These are phyloP conservation scores for Baccha elongata DNA, from an alignment of 2,888 invertebrate genomes.

Conservation along the genomic window DNA sequence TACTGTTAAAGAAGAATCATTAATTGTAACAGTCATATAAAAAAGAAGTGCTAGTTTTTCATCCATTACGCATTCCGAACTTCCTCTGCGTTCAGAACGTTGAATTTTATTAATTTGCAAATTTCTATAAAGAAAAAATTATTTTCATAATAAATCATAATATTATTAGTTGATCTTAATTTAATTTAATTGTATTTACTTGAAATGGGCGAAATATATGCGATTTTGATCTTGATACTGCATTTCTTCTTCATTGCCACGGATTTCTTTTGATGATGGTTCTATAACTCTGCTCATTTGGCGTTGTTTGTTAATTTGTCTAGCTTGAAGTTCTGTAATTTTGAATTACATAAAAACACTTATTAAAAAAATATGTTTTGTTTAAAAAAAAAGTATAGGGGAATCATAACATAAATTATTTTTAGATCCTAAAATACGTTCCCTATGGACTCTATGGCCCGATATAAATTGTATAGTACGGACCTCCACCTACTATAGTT, in stretches of 20 bases:
- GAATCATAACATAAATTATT: too few relatives aligned
- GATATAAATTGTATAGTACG: too few relatives aligned
- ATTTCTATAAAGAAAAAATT: slow-evolving; percentile 84
- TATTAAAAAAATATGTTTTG: too few relatives aligned
- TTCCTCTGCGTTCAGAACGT: slow-evolving; percentile 97
- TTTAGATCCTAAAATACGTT: too few relatives aligned
- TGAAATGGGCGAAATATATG: slow-evolving; percentile 94
- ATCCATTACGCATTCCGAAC: slow-evolving; percentile 96
- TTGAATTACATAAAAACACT: too few relatives aligned
- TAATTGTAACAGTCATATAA: slow-evolving; percentile 88
- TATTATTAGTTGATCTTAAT: too few relatives aligned
- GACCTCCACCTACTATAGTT: too few relatives aligned
- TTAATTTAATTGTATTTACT: slow-evolving; percentile 82
- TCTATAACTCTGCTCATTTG: slow-evolving; percentile 64
- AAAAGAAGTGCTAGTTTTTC: slow-evolving; percentile 97
- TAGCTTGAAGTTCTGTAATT: neutral
- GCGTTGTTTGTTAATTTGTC: neutral
- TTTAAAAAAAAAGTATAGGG: too few relatives aligned
- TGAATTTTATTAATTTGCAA: slow-evolving; percentile 97
- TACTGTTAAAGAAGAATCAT: slow-evolving; percentile 86
- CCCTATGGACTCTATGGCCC: too few relatives aligned
- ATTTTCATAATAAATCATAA: too few relatives aligned
- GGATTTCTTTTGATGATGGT: slow-evolving; percentile 91
- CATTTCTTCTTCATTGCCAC: slow-evolving; percentile 97
- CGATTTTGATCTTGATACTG: slow-evolving; percentile 94